Conservation (phyloP, 2,888 invertebrate species). For the Eupeodes latifasciatus region DNA sequence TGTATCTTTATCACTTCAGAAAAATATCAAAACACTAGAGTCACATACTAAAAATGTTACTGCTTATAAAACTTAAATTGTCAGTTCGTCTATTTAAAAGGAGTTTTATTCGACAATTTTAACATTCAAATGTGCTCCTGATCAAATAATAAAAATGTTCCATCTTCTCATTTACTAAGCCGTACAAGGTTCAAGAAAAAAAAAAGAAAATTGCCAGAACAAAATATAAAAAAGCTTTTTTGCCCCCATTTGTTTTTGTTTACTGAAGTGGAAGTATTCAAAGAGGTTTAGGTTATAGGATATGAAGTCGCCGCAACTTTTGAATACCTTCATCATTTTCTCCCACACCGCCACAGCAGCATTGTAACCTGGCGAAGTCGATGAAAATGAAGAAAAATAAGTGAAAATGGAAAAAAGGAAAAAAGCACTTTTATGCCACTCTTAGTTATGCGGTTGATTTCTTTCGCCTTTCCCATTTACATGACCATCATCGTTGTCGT, state of each 20-base stretch:
- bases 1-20: no score
- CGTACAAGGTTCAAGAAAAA: background rate
- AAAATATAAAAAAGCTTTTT: background rate
- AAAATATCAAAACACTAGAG: no score
- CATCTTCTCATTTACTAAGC: slow-evolving; percentile 6
- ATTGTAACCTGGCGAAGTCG: slow-evolving; percentile 24
- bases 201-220: no score
- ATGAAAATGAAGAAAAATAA: slow-evolving; percentile 41
- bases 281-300: slow-evolving; percentile 3
- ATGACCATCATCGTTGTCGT: slow-evolving; percentile 55
- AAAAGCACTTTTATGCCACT: slow-evolving; percentile 63
- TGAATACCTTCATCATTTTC: slow-evolving; percentile 13
- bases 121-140: slow-evolving; percentile 15
- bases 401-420: background rate
- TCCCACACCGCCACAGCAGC: background rate
- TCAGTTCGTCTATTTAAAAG: no score
- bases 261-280: slow-evolving; percentile 47
- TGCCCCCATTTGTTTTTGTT: slow-evolving; percentile 17
- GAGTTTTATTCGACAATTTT: no score
- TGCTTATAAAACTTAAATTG: no score
- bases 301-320: slow-evolving; percentile 37
- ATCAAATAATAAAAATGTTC: background rate
- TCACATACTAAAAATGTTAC: no score
- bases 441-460: slow-evolving; percentile 73
- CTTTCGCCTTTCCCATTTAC: slow-evolving; percentile 70